These are phyloP conservation scores for Druceiella hillmani DNA, from an alignment of 2,888 invertebrate species.

Conservation along the genomic window DNA sequence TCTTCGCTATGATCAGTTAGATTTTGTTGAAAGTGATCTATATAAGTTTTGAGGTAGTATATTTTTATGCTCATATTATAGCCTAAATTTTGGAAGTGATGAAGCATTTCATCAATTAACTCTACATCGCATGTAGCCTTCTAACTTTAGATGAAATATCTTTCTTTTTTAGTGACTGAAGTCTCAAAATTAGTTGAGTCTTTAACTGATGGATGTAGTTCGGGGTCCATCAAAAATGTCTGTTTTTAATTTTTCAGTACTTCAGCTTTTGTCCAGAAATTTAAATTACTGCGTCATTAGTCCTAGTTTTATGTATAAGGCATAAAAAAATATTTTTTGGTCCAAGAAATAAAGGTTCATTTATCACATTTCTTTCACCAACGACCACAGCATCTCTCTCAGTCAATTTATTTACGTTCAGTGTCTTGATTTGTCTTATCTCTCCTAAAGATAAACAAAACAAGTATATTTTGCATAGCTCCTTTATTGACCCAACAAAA, in stretches of 20 bases:
- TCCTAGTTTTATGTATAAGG: constrained; percentile 5
- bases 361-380: constrained; percentile 7
- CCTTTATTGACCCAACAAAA: too few species aligned
- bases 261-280: constrained; percentile 9
- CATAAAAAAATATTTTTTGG: constrained; percentile 5
- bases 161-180: constrained; percentile 8
- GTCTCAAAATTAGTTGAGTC: constrained; percentile 5
- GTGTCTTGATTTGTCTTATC: not conserved
- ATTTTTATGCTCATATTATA: constrained; percentile 5
- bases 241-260: constrained; percentile 21
- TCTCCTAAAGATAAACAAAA: not conserved
- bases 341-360: constrained; percentile 5
- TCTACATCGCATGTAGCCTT: constrained; percentile 5
- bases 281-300: constrained; percentile 1
- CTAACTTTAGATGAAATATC: constrained; percentile 8
- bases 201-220: constrained; percentile 10
- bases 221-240: constrained; percentile 11
- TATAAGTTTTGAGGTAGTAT: constrained; percentile 3
- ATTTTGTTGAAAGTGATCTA: constrained; percentile 2
- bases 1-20: not conserved
- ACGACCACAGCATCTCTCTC: constrained; percentile 5
- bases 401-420: not conserved
- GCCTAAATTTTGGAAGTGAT: constrained; percentile 4
- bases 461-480: too few species aligned
- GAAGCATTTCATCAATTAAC: constrained; percentile 5